Conservation (phyloP, 2,113 vertebrate species). For the Syngnathus scovelli region DNA sequence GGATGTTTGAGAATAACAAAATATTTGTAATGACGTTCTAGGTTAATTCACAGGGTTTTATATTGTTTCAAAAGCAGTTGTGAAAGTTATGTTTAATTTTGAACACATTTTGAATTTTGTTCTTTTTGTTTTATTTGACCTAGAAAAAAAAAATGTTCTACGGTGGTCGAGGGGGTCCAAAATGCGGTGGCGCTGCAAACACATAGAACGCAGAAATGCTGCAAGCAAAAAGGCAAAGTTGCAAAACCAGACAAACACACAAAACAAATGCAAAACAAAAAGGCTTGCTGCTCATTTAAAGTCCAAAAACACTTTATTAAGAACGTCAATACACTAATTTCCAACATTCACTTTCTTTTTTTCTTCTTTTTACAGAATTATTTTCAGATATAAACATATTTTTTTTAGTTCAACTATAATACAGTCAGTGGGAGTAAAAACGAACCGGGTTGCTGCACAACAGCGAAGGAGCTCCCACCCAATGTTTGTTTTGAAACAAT, state of each 20-base stretch:
- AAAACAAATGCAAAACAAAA: no score
- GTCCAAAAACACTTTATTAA: slow-evolving; percentile 99
- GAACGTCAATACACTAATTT: slow-evolving; percentile 99
- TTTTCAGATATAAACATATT: slow-evolving; percentile 97
- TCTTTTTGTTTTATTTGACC: no score
- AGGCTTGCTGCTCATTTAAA: slow-evolving; percentile 71
- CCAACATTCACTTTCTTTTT: slow-evolving; percentile 92
- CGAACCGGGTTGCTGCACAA: slow-evolving; percentile 99
- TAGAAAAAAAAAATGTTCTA: background rate
- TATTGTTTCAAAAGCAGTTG: background rate
- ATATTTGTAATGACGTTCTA: background rate
- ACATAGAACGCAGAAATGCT: no score
- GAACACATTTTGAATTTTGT: no score
- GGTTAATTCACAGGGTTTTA: background rate
- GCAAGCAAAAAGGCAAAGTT: no score
- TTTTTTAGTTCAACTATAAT: slow-evolving; percentile 94
- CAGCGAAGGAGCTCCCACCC: slow-evolving; percentile 98
- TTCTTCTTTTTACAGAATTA: slow-evolving; percentile 85
- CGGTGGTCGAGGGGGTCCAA: background rate
- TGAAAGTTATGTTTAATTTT: background rate
- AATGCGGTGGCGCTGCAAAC: background rate
- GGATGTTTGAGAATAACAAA: background rate
- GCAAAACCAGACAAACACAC: no score
- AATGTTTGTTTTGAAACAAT: slow-evolving; percentile 90
- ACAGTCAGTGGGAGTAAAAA: slow-evolving; percentile 95